Percentiles rank a stretch among this genome's conserved stretches.
phyloP scores from a whole-genome alignment of 2,113 vertebrate genomes.

The Pao palembangensis region DNA sequence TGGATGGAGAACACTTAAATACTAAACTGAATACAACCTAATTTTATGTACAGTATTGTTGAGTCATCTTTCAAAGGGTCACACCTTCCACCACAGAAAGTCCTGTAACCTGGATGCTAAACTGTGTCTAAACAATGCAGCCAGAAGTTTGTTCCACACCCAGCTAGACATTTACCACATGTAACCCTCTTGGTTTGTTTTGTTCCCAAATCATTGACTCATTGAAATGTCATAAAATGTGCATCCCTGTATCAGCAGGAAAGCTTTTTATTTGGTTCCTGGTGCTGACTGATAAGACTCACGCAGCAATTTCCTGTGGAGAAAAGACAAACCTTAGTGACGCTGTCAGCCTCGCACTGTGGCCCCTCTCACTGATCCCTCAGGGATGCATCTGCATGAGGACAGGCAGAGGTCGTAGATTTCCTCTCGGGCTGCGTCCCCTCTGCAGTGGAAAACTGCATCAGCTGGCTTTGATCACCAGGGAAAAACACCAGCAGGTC shows the following conservation, averaged over 20 bases:
- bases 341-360: constrained; percentile 32
- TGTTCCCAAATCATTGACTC: constrained; percentile 30
- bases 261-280: constrained; percentile 54
- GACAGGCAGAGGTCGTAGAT: constrained; percentile 64
- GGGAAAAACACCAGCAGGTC: constrained; percentile 40
- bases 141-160: constrained; percentile 21
- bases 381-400: constrained; percentile 56
- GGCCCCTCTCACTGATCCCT: constrained; percentile 46
- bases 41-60: too few relatives aligned
- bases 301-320: constrained; percentile 65
- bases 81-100: constrained; percentile 1
- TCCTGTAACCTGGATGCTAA: constrained; percentile 5
- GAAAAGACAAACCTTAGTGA: constrained; percentile 67
- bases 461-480: constrained; percentile 58
- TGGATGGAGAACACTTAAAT: too few relatives aligned
- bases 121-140: constrained; percentile 14
- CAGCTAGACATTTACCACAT: constrained; percentile 10
- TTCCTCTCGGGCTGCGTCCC: constrained; percentile 50
- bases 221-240: constrained; percentile 33
- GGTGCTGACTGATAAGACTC: constrained; percentile 47
- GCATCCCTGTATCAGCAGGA: constrained; percentile 49
- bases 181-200: constrained; percentile 5
- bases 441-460: constrained; percentile 32
- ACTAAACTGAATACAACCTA: too few relatives aligned
- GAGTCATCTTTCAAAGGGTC: too few relatives aligned